These are phyloP conservation scores for Gobius niger DNA, from an alignment of 2,113 vertebrate species.

Conservation along the genomic window DNA sequence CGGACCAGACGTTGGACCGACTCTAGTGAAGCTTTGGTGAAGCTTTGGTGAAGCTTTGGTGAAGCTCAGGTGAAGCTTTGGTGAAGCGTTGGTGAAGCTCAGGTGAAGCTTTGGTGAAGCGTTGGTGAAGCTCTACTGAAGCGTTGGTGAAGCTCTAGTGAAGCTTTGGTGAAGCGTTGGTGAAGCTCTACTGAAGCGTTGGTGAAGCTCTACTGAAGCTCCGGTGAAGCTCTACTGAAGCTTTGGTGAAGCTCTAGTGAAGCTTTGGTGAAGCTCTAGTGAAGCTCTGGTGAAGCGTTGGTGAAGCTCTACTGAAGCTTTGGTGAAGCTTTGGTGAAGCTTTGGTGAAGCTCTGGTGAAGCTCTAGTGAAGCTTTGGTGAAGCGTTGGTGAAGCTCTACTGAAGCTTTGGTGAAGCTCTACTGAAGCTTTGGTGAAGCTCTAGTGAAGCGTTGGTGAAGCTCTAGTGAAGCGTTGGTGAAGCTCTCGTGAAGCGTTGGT, in stretches of 20 bases:
- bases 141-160: not conserved
- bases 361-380: not conserved
- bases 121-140: not conserved
- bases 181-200: too few species aligned
- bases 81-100: not conserved
- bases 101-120: not conserved
- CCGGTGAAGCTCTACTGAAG: too few species aligned
- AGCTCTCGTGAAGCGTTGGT: too few species aligned
- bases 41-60: too few species aligned
- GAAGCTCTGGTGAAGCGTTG: too few species aligned
- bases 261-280: not conserved
- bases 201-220: too few species aligned
- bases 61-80: not conserved
- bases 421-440: too few species aligned
- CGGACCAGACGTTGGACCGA: not conserved
- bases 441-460: too few species aligned
- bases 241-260: too few species aligned
- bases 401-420: not conserved
- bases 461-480: too few species aligned
- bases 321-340: not conserved
- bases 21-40: not conserved
- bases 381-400: not conserved
- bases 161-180: too few species aligned
- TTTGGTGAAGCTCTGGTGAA: not conserved
- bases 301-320: too few species aligned